phyloP scores from a whole-genome alignment of 1,140 invertebrate species.

The Drosophila bipectinata region DNA sequence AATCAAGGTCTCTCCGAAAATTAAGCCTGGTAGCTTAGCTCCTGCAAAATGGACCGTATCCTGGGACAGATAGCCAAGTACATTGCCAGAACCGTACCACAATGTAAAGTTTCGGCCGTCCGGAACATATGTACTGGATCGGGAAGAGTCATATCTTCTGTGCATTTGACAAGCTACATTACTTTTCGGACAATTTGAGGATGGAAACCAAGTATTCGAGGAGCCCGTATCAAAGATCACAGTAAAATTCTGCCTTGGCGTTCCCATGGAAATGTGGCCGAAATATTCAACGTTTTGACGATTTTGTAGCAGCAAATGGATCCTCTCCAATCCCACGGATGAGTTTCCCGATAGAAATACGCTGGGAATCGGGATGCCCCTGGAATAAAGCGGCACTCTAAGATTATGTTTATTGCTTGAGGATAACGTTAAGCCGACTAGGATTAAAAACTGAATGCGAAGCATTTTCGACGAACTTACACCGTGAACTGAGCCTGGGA shows the following conservation, averaged over 20 bases:
- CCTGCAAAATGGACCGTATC: slow-evolving; percentile 90
- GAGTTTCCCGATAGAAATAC: slow-evolving; percentile 5
- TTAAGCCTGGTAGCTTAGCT: slow-evolving; percentile 89
- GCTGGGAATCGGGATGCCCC: not conserved
- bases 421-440: not conserved
- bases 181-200: slow-evolving; percentile 39
- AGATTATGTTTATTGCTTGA: slow-evolving; percentile 4
- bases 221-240: slow-evolving; percentile 72
- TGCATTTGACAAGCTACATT: slow-evolving; percentile 58
- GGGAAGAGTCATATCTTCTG: slow-evolving; percentile 90
- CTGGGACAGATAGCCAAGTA: slow-evolving; percentile 96
- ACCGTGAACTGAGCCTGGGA: slow-evolving; percentile 16
- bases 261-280: slow-evolving; percentile 95
- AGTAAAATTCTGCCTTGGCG: slow-evolving; percentile 90
- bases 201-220: slow-evolving; percentile 66
- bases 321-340: not conserved
- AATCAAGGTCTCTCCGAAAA: slow-evolving; percentile 97
- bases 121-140: slow-evolving; percentile 91
- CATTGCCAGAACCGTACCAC: slow-evolving; percentile 96
- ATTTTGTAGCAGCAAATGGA: slow-evolving; percentile 26
- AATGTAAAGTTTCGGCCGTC: slow-evolving; percentile 97
- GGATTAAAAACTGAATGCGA: slow-evolving; percentile 11
- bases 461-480: slow-evolving; percentile 29
- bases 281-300: slow-evolving; percentile 52
- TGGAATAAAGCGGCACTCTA: slow-evolving; percentile 19